A percentile compares a stretch with the other conserved stretches of the same genome.
Evolutionary conservation across 2,113 vertebrate genomes (phyloP).

Genomic region (Nyctereutes procyonoides): DNA sequence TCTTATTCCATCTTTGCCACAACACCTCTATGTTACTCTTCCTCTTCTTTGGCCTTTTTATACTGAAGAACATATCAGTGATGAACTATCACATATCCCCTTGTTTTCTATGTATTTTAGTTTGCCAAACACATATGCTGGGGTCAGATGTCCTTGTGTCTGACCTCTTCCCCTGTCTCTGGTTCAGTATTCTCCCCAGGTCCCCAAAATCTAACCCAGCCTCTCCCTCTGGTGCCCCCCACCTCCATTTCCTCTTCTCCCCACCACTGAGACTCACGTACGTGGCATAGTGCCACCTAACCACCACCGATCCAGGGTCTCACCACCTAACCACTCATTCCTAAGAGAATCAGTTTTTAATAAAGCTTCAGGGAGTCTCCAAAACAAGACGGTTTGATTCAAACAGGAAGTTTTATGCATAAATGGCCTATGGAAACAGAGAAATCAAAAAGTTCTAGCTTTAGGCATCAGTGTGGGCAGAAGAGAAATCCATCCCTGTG

Average conservation of each 20-base stretch:
- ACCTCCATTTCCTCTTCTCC: too few relatives aligned
- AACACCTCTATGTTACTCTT: background rate
- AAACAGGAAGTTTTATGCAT: background rate
- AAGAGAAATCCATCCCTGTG: background rate
- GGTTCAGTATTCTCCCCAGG: rapidly evolving
- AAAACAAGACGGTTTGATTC: background rate
- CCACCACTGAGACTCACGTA: background rate
- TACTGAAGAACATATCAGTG: background rate
- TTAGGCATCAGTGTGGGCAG: background rate
- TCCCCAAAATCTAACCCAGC: background rate
- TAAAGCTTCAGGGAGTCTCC: background rate
- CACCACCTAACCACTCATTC: background rate
- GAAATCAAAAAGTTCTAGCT: background rate
- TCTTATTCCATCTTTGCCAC: background rate
- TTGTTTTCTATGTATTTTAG: background rate
- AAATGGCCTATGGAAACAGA: background rate
- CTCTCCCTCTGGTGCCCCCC: background rate
- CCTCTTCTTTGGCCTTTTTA: background rate
- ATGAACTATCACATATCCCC: background rate
- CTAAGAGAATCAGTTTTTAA: background rate
- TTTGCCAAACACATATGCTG: background rate
- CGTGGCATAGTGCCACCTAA: background rate
- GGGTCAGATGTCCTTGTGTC: background rate
- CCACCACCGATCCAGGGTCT: background rate
- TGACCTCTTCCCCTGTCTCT: background rate